phyloP scores from a whole-genome alignment of 1,140 invertebrate species.

The Megalonaias nervosa region DNA sequence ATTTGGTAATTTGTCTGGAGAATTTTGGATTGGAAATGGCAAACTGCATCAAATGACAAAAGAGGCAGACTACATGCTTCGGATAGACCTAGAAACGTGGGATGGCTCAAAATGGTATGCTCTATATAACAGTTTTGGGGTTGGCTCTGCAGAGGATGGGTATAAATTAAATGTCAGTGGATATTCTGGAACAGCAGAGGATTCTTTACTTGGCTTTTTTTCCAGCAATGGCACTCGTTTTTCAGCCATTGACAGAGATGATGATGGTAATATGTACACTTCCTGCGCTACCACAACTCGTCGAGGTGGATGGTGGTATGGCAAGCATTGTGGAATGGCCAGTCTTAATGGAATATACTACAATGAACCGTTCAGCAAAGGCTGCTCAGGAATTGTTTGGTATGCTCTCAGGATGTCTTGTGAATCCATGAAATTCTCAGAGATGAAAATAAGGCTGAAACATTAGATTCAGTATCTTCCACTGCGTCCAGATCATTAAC shows the following conservation, averaged over 20 bases:
- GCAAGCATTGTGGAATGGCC: slow-evolving; percentile 88
- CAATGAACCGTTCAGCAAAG: slow-evolving; percentile 61
- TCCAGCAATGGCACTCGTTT: slow-evolving; percentile 79
- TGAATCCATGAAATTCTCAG: no score
- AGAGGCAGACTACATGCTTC: slow-evolving; percentile 71
- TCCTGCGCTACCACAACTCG: slow-evolving; percentile 77
- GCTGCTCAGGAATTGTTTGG: slow-evolving; percentile 47
- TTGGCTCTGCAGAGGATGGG: slow-evolving; percentile 78
- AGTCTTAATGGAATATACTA: slow-evolving; percentile 93
- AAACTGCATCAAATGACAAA: no score
- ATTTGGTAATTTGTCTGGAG: no score
- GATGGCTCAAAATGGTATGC: slow-evolving; percentile 74
- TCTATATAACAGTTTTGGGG: slow-evolving; percentile 79
- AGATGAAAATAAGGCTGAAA: no score
- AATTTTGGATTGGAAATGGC: no score
- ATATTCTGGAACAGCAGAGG: slow-evolving; percentile 76
- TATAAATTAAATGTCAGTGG: slow-evolving; percentile 80
- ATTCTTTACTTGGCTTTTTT: slow-evolving; percentile 66
- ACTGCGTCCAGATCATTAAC: no score
- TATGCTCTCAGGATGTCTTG: no score
- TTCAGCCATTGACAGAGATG: slow-evolving; percentile 81
- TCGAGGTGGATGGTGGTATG: slow-evolving; percentile 75
- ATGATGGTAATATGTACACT: slow-evolving; percentile 80
- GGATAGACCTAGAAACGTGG: slow-evolving; percentile 80
- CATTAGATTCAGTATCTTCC: no score